A percentile compares a stretch with the other conserved stretches of the same genome.
Evolutionary conservation across 2,797 vertebrate species (phyloP).

Genomic region (Argya squamiceps): DNA sequence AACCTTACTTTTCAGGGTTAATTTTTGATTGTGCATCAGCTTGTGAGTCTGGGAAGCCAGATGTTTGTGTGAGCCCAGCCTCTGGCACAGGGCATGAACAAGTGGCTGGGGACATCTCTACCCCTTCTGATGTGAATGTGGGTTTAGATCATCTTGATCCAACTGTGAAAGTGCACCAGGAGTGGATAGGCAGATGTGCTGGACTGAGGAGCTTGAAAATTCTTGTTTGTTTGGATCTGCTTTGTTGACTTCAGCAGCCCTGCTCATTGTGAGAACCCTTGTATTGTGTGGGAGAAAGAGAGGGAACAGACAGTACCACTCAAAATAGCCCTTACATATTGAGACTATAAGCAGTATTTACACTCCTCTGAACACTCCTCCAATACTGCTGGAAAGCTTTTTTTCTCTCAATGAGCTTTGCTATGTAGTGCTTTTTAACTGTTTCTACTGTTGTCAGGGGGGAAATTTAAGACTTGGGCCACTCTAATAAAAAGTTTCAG

Average conservation of each 20-base stretch:
- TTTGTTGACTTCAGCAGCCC: fast-evolving
- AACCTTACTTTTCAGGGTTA: neutral
- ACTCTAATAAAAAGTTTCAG: neutral
- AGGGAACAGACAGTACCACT: neutral
- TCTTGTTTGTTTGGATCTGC: neutral
- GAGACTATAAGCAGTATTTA: neutral
- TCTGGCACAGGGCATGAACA: neutral
- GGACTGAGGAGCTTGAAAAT: neutral
- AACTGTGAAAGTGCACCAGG: neutral
- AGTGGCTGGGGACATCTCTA: neutral
- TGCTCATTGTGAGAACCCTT: fast-evolving
- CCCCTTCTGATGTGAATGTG: neutral
- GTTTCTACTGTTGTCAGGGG: neutral
- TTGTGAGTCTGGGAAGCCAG: neutral
- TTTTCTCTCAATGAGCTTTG: neutral
- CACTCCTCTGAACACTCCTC: neutral
- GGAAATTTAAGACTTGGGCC: neutral
- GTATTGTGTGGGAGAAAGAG: neutral
- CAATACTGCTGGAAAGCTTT: neutral
- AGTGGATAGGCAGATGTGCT: neutral
- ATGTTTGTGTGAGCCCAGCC: neutral
- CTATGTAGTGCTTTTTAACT: neutral
- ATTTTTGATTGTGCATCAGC: neutral
- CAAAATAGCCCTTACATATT: neutral
- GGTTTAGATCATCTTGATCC: neutral